Base-by-base conservation (phyloP, 1,140 invertebrate genomes). In the Bombus terrestris region DNA sequence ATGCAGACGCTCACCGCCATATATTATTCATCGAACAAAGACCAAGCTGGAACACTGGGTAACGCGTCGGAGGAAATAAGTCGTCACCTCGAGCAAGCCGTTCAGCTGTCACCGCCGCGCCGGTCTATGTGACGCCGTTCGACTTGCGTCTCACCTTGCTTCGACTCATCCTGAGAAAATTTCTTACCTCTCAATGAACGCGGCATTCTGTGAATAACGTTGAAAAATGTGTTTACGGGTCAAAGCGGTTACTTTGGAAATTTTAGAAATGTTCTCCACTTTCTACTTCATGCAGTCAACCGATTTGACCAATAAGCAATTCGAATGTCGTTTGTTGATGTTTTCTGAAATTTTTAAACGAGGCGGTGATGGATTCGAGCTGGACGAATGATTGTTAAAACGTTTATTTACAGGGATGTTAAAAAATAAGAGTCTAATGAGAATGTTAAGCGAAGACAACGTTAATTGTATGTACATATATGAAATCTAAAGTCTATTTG, bases 1-100 rank as follows among this genome's bases (percentile, higher is more conserved):
- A 92, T 92, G 90, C 88, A 91, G 92, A 92, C 92, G 83, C 74
- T 81, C 87, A 88, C 91, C 83, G 92, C 81, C 86, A 91, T 89
- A 93, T 93, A 93, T 92, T 93, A 93, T 93, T 93, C 92, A 93
- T 92, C 89, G 92, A 79, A 92, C 89, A 88, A 88, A 92, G 84
- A 35, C 68, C 81, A 75, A 80, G 81, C 83, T 77, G 53, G 71
- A 64, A 88, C 84, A 85, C 39, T 83, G 78, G 73, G 72, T 90
- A 91, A 91, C 84, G 41, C 73, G 83, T 35, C 78, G 83, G 80
- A 89, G 86, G 90, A 90, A 91, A 91, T 86, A 90, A 90, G 86
- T 91, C 90, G 90, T 91, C 90, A 90, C 86, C 77, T 90, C 72
- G 75, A 90, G 78, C 82, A 35, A 62, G 28, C 73, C 39, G 85